Percentiles rank a stretch among this genome's conserved stretches.
These are phyloP conservation scores for Physocephala rufipes DNA, from an alignment of 2,888 invertebrate genomes.

Conservation along the genomic window DNA sequence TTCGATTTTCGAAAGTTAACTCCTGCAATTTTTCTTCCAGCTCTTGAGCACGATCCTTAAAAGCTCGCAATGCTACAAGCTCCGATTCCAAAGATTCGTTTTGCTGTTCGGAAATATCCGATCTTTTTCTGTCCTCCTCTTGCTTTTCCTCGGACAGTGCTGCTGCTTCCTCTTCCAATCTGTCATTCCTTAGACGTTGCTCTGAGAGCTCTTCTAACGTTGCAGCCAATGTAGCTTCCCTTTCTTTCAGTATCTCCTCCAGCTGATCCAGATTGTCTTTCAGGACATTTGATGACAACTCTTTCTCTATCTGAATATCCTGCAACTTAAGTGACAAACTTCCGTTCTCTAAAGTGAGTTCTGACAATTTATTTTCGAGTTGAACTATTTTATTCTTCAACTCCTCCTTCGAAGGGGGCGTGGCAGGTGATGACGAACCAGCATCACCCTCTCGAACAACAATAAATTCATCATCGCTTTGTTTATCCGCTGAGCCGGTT, in stretches of 20 bases:
- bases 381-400: conserved; percentile 61
- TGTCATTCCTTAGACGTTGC: conserved; percentile 42
- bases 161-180: conserved; percentile 44
- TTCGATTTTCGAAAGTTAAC: conserved; percentile 56
- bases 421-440: conserved; percentile 49
- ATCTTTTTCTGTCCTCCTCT: conserved; percentile 52
- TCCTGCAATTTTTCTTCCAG: conserved; percentile 53
- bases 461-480: conserved; percentile 61
- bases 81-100: conserved; percentile 57
- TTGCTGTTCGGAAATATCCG: conserved; percentile 54
- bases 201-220: conserved; percentile 42
- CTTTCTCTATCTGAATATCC: conserved; percentile 57
- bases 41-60: conserved; percentile 41
- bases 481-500: conserved; percentile 55
- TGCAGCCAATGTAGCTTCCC: conserved; percentile 44
- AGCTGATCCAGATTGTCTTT: conserved; percentile 52
- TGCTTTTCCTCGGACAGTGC: conserved; percentile 46
- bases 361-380: conserved; percentile 55
- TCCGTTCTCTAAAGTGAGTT: conserved; percentile 53
- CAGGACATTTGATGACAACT: conserved; percentile 53
- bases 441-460: conserved; percentile 59
- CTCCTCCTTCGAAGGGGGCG: conserved; percentile 55
- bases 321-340: conserved; percentile 52
- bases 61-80: conserved; percentile 44
- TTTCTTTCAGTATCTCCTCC: conserved; percentile 47